Percentiles rank a stretch among this genome's conserved stretches.
These are phyloP conservation scores for Polymixis lichenea DNA, from an alignment of 2,888 invertebrate species.

Conservation along the genomic window DNA sequence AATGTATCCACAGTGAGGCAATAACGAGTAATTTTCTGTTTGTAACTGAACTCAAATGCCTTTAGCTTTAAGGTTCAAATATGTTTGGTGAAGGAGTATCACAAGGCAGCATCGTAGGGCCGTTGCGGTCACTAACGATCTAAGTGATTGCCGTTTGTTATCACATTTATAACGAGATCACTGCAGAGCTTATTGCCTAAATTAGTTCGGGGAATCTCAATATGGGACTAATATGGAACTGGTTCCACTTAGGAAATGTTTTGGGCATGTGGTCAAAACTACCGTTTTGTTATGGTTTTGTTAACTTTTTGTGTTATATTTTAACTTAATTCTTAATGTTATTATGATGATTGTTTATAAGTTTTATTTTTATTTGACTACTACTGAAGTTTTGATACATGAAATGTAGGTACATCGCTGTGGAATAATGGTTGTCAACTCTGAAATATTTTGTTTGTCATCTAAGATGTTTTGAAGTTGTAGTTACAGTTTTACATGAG, in stretches of 20 bases:
- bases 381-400: background rate
- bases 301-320: background rate
- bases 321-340: background rate
- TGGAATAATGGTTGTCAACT: background rate
- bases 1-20: conserved; percentile 38
- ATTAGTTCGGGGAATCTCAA: conserved; percentile 47
- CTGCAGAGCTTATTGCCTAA: conserved; percentile 53
- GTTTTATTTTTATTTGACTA: background rate
- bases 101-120: conserved; percentile 47
- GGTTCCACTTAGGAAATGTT: background rate
- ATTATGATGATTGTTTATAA: too few species aligned
- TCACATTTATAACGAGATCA: conserved; percentile 66
- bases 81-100: background rate
- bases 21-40: conserved; percentile 31
- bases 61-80: conserved; percentile 16
- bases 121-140: conserved; percentile 64
- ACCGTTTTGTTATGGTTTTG: background rate
- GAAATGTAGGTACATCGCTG: background rate
- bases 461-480: background rate
- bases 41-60: conserved; percentile 15
- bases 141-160: conserved; percentile 70
- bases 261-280: background rate
- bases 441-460: too few species aligned
- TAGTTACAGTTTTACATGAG: conserved; percentile 1
- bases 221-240: conserved; percentile 21